phyloP scores from a whole-genome alignment of 2,797 vertebrate species.

The Pristis pectinata region DNA sequence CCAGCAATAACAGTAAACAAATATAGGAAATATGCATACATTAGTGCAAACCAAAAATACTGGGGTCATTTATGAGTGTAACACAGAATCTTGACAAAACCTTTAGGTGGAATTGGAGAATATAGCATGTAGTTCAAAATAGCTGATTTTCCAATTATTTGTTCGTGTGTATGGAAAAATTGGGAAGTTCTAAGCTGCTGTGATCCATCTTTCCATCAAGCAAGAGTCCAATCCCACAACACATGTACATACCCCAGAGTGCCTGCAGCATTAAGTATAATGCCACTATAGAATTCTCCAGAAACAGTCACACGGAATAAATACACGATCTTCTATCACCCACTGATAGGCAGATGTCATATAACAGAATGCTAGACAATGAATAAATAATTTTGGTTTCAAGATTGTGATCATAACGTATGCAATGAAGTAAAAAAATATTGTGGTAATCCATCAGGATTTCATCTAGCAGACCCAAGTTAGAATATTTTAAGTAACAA shows the following conservation, averaged over 20 bases:
- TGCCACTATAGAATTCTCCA: neutral
- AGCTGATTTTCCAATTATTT: neutral
- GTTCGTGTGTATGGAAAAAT: neutral
- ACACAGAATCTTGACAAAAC: neutral
- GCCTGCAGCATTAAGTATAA: neutral
- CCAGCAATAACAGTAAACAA: neutral
- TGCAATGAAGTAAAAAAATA: neutral
- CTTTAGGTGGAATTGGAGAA: neutral
- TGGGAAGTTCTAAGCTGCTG: neutral
- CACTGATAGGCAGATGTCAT: neutral
- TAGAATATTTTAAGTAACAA: neutral
- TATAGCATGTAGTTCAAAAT: neutral
- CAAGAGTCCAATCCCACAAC: neutral
- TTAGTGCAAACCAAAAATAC: neutral
- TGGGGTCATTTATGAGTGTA: neutral
- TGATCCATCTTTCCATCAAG: neutral
- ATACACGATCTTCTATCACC: neutral
- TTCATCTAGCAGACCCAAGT: neutral
- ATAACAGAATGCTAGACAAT: neutral
- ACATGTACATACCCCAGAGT: neutral
- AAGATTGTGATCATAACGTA: neutral
- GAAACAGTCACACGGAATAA: too few species aligned
- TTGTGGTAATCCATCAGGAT: neutral
- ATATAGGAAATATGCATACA: neutral
- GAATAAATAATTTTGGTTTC: neutral